Base-by-base conservation (phyloP, 2,888 invertebrate species). In the Microctonus aethiopoides region DNA sequence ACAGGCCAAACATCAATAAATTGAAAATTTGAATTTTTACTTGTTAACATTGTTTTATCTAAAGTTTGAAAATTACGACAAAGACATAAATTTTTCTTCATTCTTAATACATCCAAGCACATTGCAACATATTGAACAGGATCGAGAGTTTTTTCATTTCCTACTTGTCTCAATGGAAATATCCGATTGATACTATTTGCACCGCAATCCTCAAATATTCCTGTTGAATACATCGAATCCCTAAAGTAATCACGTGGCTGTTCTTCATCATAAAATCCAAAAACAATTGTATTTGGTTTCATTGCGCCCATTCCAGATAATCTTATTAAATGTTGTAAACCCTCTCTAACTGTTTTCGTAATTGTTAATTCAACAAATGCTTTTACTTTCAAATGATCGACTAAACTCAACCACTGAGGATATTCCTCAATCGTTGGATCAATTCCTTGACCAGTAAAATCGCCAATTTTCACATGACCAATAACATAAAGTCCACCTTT, bases 1-100 rank as follows among this genome's bases (percentile, higher is more conserved):
- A 98, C 93, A 1, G 99, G 95, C 99, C 99, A 99, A 4, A 99
- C 97, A 88, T 99, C 99, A 70, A 99, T 96, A 87, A 93, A 96
- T 76, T 91, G 91, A 29, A 92, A 90, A 65, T 89, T 87, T 0
- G 90, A 88, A 16, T 89, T 90, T 56, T 92, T 93, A 83, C 59
- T 89, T 2, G 46, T 46, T 2, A 95, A 91, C 16, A 91, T 90
- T 5, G 90, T 89, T 88, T 95, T 98, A 81, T 97, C 94, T 73
- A 98, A 87, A 64, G 89, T 89, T 76, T 94, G 91, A 86, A 99
- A 99, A 87, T 99, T 94, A 34, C 99, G 89, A 81, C 97, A 98
- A 7, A 99, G 86, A 79, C 97, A 96, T 11, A 98, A 89, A 87
- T 99, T 99, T 87, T 99, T 99, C 82, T 94, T 93, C 90, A 99